Evolutionary conservation across 2,113 vertebrate species (phyloP), one percentile per base, ranked within the genome.

Genomic region (Psettodes erumei): DNA sequence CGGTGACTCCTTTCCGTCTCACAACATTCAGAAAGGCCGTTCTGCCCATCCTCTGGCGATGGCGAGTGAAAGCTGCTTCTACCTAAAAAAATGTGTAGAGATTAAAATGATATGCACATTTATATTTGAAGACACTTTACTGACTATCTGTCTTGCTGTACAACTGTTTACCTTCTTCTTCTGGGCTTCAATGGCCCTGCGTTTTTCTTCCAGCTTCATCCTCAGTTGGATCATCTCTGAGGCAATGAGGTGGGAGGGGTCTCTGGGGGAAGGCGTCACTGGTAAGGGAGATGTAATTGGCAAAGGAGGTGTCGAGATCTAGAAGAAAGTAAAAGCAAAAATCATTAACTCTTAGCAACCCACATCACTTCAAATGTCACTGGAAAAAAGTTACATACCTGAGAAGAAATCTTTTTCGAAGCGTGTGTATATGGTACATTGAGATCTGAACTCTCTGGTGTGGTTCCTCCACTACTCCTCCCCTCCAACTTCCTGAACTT

Each of bases 201-300:
- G 95, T 86, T 99, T 99, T 77, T 98, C 97, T 87, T 98, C 98
- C 11, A 99, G 93, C 71, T 97, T 97, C 98, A 99, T 99, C 86
- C 95, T 95, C 38, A 99, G 94, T 23, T 99, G 98, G 4, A 99
- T 96, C 96, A 99, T 96, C 88, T 99, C 98, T n/a, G 97, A 96
- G 45, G 97, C 96, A 70, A 99, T 88, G 63, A 98, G 80, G 65
- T 97, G 96, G 0, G 97, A 96, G 28, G 96, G 95, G 85, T 99
- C 97, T 86, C 95, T 94, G 50, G 87, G 84, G 11, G 94, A 93
- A 1, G 91, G 95, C 3, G 71, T 81, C 61, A 67, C 92, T 71
- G 78, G 94, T 76, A 70, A 86, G 12, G 89, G 89, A 13, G 89
- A 90, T 30, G 86, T 90, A 67, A 89, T 91, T 54, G 91, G 92